These are phyloP conservation scores for Moxostoma hubbsi DNA, from an alignment of 2,797 vertebrate species.

Conservation along the genomic window DNA sequence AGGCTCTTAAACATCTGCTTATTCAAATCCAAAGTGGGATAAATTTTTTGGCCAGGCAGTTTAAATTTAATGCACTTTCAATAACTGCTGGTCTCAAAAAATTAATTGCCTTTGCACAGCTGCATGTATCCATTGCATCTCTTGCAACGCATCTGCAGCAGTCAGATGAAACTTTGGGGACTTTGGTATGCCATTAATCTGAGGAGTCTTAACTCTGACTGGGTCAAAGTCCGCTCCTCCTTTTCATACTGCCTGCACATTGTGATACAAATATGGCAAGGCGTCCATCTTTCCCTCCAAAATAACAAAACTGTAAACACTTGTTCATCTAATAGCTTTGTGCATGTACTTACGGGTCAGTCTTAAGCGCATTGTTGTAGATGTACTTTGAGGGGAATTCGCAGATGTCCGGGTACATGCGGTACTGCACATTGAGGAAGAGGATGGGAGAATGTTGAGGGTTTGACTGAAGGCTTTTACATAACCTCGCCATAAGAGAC, in stretches of 20 bases:
- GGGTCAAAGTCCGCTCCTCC: not conserved
- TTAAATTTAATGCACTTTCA: no score
- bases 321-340: not conserved
- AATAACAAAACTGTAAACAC: not conserved
- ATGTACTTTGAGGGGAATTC: conserved; percentile 84
- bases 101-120: no score
- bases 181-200: not conserved
- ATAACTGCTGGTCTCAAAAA: no score
- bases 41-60: no score
- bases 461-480: conserved; percentile 65
- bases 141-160: no score
- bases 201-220: not conserved
- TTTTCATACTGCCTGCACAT: conserved; percentile 25
- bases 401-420: conserved; percentile 89
- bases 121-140: no score
- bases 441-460: conserved; percentile 62
- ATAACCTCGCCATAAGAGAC: conserved; percentile 84
- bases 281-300: not conserved
- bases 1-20: no score
- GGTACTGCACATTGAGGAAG: conserved; percentile 82
- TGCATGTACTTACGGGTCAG: conserved; percentile 71
- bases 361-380: conserved; percentile 77
- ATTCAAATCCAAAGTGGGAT: no score
- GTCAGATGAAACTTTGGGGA: no score
- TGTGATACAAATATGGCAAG: not conserved